Conservation (phyloP, 2,113 vertebrate genomes). For the Pyrgilauda ruficollis region DNA sequence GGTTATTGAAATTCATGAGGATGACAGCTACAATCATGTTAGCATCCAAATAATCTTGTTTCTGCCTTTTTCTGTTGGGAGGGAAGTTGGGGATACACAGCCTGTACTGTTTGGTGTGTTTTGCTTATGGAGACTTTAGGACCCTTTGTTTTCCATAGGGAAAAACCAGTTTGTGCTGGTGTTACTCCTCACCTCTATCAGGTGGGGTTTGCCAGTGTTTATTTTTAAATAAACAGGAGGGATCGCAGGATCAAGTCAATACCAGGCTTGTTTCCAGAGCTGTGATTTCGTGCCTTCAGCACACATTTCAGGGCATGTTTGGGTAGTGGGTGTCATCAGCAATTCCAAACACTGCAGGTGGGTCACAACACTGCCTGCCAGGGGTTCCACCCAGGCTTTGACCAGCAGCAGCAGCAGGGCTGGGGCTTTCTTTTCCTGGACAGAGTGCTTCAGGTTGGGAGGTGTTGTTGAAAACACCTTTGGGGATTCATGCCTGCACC, state of each 20-base stretch:
- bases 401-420: neutral
- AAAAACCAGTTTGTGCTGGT: neutral
- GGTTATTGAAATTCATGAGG: neutral
- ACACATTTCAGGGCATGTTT: neutral
- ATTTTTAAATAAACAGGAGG: neutral
- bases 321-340: neutral
- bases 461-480: neutral
- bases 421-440: neutral
- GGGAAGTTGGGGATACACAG: neutral
- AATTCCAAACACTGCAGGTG: neutral
- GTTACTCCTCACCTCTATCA: neutral
- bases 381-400: neutral
- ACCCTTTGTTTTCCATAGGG: neutral
- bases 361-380: neutral
- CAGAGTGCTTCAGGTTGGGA: neutral
- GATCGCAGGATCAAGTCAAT: accelerated
- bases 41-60: neutral
- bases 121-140: neutral
- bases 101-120: neutral
- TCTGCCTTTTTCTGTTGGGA: neutral
- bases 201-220: neutral
- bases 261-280: neutral
- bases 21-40: neutral
- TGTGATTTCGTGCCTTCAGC: neutral
- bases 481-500: neutral